These are phyloP conservation scores for Aldrovandia affinis DNA, from an alignment of 2,797 vertebrate species.

Conservation along the genomic window DNA sequence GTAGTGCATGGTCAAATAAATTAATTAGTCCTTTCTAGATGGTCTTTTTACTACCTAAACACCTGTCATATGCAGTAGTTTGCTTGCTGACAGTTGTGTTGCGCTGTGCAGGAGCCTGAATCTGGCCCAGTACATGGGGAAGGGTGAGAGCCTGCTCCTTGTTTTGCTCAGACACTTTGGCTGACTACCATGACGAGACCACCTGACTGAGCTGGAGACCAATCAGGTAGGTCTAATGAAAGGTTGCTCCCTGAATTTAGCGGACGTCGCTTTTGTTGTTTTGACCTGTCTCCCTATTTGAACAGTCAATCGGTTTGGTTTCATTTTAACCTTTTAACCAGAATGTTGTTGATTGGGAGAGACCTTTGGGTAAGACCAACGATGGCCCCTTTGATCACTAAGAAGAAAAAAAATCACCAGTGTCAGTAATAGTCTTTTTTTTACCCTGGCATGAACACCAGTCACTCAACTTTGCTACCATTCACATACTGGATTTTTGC, in stretches of 20 bases:
- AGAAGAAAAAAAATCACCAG: too few species aligned
- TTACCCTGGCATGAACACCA: too few species aligned
- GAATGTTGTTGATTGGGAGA: too few species aligned
- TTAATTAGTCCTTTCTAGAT: too few species aligned
- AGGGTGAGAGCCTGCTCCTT: conserved; percentile 68
- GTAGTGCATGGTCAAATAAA: too few species aligned
- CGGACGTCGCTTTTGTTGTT: not conserved
- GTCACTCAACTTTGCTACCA: too few species aligned
- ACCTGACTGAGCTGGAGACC: conserved; percentile 68
- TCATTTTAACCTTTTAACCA: not conserved
- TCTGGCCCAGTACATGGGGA: conserved; percentile 61
- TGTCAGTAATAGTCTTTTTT: too few species aligned
- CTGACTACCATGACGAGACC: conserved; percentile 76
- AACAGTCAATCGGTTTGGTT: not conserved
- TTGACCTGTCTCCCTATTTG: not conserved
- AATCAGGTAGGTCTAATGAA: conserved; percentile 55
- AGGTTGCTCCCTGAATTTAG: not conserved
- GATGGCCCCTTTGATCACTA: too few species aligned
- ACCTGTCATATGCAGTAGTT: too few species aligned
- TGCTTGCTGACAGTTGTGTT: conserved; percentile 12
- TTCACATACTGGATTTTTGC: too few species aligned
- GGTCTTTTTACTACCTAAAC: not conserved
- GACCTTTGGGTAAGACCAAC: too few species aligned
- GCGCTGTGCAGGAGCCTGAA: conserved; percentile 57
- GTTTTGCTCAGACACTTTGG: conserved; percentile 72